These are phyloP conservation scores for Redunca redunca DNA, from an alignment of 2,113 vertebrate genomes.

Conservation along the genomic window DNA sequence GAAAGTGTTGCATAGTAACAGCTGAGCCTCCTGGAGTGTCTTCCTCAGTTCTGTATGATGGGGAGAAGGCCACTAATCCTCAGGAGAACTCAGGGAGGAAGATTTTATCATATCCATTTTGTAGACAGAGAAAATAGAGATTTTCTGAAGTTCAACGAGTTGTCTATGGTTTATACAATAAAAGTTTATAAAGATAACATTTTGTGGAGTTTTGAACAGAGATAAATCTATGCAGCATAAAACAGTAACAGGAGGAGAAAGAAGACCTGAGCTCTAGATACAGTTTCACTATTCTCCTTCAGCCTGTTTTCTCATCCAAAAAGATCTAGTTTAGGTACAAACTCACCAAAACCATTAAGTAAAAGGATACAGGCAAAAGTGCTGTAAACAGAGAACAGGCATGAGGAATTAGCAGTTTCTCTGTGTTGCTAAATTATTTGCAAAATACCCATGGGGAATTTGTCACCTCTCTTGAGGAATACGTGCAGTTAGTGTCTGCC, in stretches of 20 bases:
- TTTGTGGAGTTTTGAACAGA: neutral
- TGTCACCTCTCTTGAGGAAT: neutral
- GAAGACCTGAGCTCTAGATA: neutral
- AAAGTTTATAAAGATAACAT: neutral
- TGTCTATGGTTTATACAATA: neutral
- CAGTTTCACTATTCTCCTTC: neutral
- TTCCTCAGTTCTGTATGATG: neutral
- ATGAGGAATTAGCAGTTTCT: neutral
- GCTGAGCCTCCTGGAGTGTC: neutral
- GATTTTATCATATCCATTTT: neutral
- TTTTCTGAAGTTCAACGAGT: neutral
- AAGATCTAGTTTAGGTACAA: neutral
- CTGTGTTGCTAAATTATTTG: neutral
- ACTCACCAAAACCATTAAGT: neutral
- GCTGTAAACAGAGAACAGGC: neutral
- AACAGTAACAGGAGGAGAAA: neutral
- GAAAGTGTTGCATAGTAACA: neutral
- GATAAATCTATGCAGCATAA: neutral
- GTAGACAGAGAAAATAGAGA: neutral
- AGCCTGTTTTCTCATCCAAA: neutral
- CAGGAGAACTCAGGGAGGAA: neutral
- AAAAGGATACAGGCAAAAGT: neutral
- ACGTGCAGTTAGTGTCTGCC: neutral
- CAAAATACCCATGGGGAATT: neutral
- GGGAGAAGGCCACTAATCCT: neutral